Conservation (phyloP, 64 coral and sea anemone species). For the Porites lutea region DNA sequence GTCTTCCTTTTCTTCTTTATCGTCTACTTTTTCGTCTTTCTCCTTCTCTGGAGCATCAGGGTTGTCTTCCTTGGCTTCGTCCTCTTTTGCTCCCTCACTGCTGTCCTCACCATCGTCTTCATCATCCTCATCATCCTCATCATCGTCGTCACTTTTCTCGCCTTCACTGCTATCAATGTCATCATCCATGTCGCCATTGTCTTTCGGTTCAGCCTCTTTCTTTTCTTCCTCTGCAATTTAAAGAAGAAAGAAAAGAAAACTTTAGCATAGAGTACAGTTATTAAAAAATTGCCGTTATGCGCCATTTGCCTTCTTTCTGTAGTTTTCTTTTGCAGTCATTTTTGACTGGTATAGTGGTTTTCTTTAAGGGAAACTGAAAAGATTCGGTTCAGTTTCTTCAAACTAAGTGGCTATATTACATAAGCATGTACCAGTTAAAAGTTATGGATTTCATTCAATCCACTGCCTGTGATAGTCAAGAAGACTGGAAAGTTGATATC, state of each 20-base stretch:
- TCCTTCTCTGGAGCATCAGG: conserved; percentile 13
- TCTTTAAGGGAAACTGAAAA: too few relatives aligned
- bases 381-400: too few relatives aligned
- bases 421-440: too few relatives aligned
- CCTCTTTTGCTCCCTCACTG: conserved; percentile 11
- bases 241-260: neutral
- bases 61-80: conserved; percentile 35
- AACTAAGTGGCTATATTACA: too few relatives aligned
- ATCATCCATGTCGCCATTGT: conserved; percentile 67
- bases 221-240: conserved; percentile 23
- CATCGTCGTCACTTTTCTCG: conserved; percentile 25
- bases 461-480: too few relatives aligned
- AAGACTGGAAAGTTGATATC: too few relatives aligned
- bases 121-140: neutral
- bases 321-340: too few relatives aligned
- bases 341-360: too few relatives aligned
- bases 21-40: conserved; percentile 28
- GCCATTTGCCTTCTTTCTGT: too few relatives aligned
- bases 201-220: conserved; percentile 17
- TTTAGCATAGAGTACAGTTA: neutral
- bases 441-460: too few relatives aligned
- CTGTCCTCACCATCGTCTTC: conserved; percentile 18
- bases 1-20: conserved; percentile 21
- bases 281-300: too few relatives aligned
- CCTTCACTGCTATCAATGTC: conserved; percentile 55